Conservation (phyloP, 2,113 vertebrate species). For the Notarius lentiginosus region DNA sequence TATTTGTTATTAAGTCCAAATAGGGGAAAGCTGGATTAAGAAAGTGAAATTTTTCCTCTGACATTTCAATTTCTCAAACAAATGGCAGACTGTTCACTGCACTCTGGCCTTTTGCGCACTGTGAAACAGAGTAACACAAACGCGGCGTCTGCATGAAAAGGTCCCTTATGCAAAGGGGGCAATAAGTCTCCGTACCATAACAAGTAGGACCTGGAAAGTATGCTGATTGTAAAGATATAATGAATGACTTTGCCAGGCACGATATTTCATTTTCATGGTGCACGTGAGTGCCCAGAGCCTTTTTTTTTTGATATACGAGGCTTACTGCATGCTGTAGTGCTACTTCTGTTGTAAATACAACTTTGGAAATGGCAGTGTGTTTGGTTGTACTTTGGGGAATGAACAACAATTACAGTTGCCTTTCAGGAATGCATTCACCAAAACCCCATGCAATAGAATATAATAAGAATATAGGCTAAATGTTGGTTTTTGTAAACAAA, state of each 20-base stretch:
- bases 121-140: conserved; percentile 80
- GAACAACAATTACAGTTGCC: background rate
- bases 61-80: conserved; percentile 72
- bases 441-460: background rate
- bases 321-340: conserved; percentile 35
- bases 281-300: conserved; percentile 31
- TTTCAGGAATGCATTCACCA: background rate
- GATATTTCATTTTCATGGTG: conserved; percentile 63
- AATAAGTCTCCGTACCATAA: conserved; percentile 72
- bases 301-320: conserved; percentile 49
- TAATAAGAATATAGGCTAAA: background rate
- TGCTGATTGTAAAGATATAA: conserved; percentile 70
- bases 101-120: conserved; percentile 50
- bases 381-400: background rate
- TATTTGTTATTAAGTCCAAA: conserved; percentile 47
- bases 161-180: conserved; percentile 69
- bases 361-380: conserved; percentile 12
- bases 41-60: conserved; percentile 65
- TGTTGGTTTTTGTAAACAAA: background rate
- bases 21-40: conserved; percentile 57
- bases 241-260: conserved; percentile 56
- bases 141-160: conserved; percentile 76
- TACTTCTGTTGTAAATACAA: conserved; percentile 53
- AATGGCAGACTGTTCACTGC: conserved; percentile 70
- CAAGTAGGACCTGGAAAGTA: conserved; percentile 66